A percentile compares a stretch with the other conserved stretches of the same genome.
Evolutionary conservation across 1,140 invertebrate species (phyloP).

Genomic region (Cyclargus thomasi): DNA sequence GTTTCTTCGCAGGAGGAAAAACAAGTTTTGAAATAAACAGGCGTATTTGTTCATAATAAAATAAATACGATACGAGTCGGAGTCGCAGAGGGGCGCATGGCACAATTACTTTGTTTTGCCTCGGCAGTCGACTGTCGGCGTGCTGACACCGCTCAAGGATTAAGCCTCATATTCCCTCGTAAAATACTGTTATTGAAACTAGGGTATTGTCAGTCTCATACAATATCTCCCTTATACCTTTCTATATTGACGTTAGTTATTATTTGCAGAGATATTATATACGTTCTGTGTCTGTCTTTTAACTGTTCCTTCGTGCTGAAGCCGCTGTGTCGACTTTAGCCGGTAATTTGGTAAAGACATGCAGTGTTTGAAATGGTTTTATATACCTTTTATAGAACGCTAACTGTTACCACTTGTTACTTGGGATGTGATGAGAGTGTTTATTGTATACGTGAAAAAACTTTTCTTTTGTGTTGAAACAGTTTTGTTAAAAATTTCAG

Average conservation of each 20-base stretch:
- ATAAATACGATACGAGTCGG: constrained; percentile 39
- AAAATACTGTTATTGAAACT: constrained; percentile 12
- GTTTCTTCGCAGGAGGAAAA: constrained; percentile 22
- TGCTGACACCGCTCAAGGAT: constrained; percentile 22
- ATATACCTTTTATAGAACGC: too few species aligned
- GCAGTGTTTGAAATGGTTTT: too few species aligned
- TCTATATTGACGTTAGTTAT: too few species aligned
- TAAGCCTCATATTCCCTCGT: constrained; percentile 7
- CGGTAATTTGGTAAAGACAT: too few species aligned
- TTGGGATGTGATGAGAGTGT: too few species aligned
- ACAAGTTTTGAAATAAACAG: constrained; percentile 51
- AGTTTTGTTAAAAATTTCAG: neutral
- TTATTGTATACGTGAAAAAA: too few species aligned
- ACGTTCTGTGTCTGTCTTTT: too few species aligned
- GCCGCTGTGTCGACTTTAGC: too few species aligned
- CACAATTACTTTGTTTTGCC: constrained; percentile 60
- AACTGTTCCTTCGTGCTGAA: too few species aligned
- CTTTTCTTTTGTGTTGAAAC: neutral
- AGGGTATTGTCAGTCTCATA: neutral
- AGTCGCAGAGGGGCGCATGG: constrained; percentile 36
- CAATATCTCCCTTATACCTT: too few species aligned
- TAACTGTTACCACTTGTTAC: too few species aligned
- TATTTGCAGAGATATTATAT: too few species aligned
- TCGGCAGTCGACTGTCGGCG: neutral
- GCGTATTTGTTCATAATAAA: constrained; percentile 53